A percentile compares a stretch with the other conserved stretches of the same genome.
These are phyloP conservation scores for Centroberyx gerrardi DNA, from an alignment of 2,797 vertebrate species.

Conservation along the genomic window DNA sequence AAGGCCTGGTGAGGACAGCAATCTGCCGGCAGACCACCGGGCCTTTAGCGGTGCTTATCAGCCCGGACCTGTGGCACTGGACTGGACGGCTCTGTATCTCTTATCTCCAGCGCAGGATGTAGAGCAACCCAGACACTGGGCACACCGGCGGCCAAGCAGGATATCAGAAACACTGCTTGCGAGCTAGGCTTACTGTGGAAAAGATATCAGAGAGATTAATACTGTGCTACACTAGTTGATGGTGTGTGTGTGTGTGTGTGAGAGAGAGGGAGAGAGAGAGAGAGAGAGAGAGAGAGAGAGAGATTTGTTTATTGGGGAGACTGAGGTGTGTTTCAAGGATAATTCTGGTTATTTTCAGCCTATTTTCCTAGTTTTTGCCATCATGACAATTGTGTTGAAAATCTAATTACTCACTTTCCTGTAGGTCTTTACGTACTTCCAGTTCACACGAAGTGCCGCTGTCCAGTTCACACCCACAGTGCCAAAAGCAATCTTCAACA, in stretches of 20 bases:
- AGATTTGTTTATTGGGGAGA: constrained; percentile 20
- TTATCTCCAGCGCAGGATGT: constrained; percentile 70
- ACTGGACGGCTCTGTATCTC: constrained; percentile 66
- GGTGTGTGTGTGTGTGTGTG: not conserved
- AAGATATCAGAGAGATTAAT: constrained; percentile 43
- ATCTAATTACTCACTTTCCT: not conserved
- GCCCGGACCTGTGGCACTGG: constrained; percentile 41
- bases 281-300: not conserved
- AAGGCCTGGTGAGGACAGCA: constrained; percentile 66
- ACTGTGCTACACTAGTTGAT: constrained; percentile 15
- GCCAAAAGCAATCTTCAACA: not conserved
- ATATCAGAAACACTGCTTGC: constrained; percentile 49
- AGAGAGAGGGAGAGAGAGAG: not conserved
- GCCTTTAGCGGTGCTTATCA: constrained; percentile 71
- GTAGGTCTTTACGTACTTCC: constrained; percentile 19
- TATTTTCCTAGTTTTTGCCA: constrained; percentile 7
- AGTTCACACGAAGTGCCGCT: not conserved
- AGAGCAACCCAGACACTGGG: constrained; percentile 54
- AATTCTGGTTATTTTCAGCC: not conserved
- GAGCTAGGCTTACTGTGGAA: constrained; percentile 10
- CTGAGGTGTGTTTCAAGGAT: constrained; percentile 13
- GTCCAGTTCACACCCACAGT: too few relatives aligned
- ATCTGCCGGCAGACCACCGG: constrained; percentile 57
- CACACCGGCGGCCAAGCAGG: constrained; percentile 51
- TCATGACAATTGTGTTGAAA: constrained; percentile 1